These are phyloP conservation scores for Amblyopsis rosae DNA, from an alignment of 2,113 vertebrate genomes.

Conservation along the genomic window DNA sequence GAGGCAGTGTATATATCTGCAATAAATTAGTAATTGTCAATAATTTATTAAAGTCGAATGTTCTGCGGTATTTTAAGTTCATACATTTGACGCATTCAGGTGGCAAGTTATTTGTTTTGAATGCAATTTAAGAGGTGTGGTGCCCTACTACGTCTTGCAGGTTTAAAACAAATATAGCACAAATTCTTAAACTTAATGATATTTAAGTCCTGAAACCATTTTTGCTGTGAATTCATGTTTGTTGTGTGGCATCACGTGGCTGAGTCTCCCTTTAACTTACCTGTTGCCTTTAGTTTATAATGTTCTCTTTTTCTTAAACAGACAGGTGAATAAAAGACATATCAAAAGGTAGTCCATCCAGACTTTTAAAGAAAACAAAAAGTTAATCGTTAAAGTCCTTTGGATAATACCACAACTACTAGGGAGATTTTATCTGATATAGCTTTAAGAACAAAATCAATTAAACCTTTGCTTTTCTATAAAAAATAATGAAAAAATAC, in stretches of 20 bases:
- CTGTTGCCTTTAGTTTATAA: conserved; percentile 79
- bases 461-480: conserved; percentile 52
- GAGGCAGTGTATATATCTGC: neutral
- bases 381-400: conserved; percentile 52
- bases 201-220: neutral
- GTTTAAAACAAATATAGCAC: neutral
- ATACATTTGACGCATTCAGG: too few species aligned
- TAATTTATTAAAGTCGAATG: too few species aligned
- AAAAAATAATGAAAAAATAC: neutral
- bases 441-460: conserved; percentile 68
- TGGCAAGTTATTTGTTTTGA: neutral
- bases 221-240: neutral
- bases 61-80: too few species aligned
- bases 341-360: conserved; percentile 66
- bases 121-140: neutral
- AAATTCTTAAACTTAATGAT: neutral
- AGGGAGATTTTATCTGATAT: conserved; percentile 67
- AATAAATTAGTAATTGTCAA: neutral
- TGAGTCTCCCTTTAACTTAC: conserved; percentile 68
- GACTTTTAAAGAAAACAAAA: conserved; percentile 55
- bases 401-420: conserved; percentile 51
- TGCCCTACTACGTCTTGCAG: neutral
- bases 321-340: conserved; percentile 64
- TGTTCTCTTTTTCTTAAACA: conserved; percentile 62
- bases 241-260: conserved; percentile 21